These are phyloP conservation scores for Astur gentilis DNA, from an alignment of 2,113 vertebrate genomes.

Conservation along the genomic window DNA sequence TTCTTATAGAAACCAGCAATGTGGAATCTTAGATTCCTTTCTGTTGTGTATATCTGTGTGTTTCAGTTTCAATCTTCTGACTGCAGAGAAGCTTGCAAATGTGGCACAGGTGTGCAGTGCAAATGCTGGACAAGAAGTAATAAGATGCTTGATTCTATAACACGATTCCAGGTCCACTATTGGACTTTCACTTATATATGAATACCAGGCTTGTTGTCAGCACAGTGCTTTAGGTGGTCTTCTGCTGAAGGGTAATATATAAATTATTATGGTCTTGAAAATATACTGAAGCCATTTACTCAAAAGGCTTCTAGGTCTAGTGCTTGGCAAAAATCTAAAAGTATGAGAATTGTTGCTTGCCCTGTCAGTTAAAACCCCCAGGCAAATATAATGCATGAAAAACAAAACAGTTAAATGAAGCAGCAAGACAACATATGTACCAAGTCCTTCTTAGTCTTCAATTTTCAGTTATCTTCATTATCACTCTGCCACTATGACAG, in stretches of 20 bases:
- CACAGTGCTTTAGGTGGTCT: not conserved
- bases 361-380: not conserved
- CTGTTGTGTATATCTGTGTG: not conserved
- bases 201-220: not conserved
- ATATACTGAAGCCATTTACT: not conserved
- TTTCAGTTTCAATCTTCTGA: not conserved
- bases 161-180: not conserved
- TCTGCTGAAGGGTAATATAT: not conserved
- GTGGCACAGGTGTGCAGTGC: not conserved
- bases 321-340: not conserved
- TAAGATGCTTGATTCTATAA: not conserved
- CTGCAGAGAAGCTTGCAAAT: not conserved
- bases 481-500: not conserved
- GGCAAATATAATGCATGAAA: not conserved
- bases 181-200: not conserved
- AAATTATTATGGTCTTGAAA: not conserved
- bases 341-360: not conserved
- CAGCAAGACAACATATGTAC: conserved; percentile 21
- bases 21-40: not conserved
- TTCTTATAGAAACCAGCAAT: not conserved
- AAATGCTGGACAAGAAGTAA: not conserved
- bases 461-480: conserved; percentile 18
- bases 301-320: not conserved
- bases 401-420: conserved; percentile 31
- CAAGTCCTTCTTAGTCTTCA: not conserved